Base-by-base conservation (phyloP, 2,113 vertebrate genomes). In the Antidorcas marsupialis region DNA sequence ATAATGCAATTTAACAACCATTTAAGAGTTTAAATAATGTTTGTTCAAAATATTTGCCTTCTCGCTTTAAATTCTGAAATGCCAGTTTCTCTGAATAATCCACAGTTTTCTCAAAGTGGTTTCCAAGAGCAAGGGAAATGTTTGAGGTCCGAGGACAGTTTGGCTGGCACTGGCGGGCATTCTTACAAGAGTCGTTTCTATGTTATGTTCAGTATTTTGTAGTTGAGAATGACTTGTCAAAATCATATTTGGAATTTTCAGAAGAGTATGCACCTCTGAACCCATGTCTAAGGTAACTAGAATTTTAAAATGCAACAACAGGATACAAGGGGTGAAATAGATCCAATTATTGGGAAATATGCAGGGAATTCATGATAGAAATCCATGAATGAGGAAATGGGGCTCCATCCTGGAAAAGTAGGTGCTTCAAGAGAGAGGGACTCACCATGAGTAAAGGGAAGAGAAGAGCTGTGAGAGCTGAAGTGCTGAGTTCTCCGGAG, bases 21-120 rank as follows among this genome's bases (percentile, higher is more conserved):
- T 55, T 92, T 90, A 94, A 55, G 2, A 21, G 17, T 33, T 82
- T 13, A 89, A 47, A 36, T 96, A 85, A 91, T 17, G 10, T 83
- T 96, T 89, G n/a, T 92, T 79, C 52, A 95, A 79, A 96, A 89
- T 90, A 87, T 92, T 89, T 95, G 47, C 30, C 19, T 87, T 89
- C 28, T 6, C 15, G 87, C 13, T 87, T 71, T 30, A 87, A 84
- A 90, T 97, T 97, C 23, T 62, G 27, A 84, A 92, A 52, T 12
- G 33, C 36, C 16, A 39, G n/a, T 60, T 60, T 92, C 89, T 76
- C 28, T 53, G 45, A 87, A 92, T 39, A 11, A 30, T 36, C 10
- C 39, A 59, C 17, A 30, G 1, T 23, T 83, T 95, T 93, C 84
- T 55, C 12, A 19, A 2, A 33, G 11, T 36, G 17, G 7, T 81